Evolutionary conservation across 2,888 invertebrate genomes (phyloP), one percentile per base, ranked within the genome.

Genomic region (Andrena camellia): DNA sequence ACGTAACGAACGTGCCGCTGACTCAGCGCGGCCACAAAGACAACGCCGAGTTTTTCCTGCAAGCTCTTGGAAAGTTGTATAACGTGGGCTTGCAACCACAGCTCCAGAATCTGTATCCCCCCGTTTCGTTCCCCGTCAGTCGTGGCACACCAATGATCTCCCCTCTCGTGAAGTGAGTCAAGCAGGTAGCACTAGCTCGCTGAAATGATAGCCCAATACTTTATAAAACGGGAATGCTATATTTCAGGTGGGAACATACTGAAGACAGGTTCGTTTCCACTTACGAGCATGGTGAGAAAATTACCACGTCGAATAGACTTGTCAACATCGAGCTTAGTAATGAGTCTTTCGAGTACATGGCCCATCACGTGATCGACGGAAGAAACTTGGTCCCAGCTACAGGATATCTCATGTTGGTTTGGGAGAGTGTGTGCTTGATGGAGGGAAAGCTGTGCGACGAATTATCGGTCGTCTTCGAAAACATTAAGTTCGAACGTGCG

Each of bases 301-400:
- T 96, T 90, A 95, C 96, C 75, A 96, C 96, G 42, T 96, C 97
- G 0, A 97, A 97, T 88, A 95, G 83, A 63, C 94, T 95, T 0
- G 95, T 97, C 26, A 93, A 95, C 31, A 94, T 97, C 88, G 95
- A 95, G 29, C 94, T 96, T 4, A 94, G 94, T 0, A 96, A 96
- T 85, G 96, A 97, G 78, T 96, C 96, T 90, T 96, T 95, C 91
- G 96, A 96, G 71, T 98, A 96, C 90, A 95, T 98, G 93, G 94
- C 94, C 48, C 98, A 97, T 0, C 98, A 99, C 93, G 95, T 96
- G 13, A 97, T 99, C 81, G 98, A 99, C 94, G 98, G 98, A 0
- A 96, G 97, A 81, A 97, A 97, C 90, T 93, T 98, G 1, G 96
- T 97, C 90, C 98, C 98, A 0, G 98, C 98, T 0, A 98, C 98